Percentiles rank a stretch among this genome's conserved stretches.
Evolutionary conservation across 1,140 invertebrate genomes (phyloP).

Genomic region (Nephotettix cincticeps): DNA sequence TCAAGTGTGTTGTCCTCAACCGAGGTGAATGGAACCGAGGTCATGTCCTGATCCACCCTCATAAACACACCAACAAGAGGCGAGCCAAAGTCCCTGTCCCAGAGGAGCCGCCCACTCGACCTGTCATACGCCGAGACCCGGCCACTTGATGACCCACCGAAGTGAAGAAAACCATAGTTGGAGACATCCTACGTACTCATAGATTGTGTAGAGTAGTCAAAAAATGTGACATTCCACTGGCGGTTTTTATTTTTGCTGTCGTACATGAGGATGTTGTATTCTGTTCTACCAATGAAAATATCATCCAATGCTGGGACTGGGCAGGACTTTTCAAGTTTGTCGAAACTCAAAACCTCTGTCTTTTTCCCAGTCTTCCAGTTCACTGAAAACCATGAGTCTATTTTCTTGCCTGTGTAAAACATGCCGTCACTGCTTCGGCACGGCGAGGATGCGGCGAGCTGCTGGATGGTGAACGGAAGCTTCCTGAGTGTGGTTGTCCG

Average conservation of each 20-base stretch:
- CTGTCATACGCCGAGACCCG: constrained; percentile 76
- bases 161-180: constrained; percentile 89
- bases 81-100: constrained; percentile 83
- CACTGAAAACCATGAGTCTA: constrained; percentile 94
- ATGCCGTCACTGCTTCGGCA: constrained; percentile 94
- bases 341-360: constrained; percentile 74
- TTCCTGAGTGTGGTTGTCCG: constrained; percentile 69
- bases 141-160: constrained; percentile 87
- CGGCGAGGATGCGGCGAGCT: constrained; percentile 92
- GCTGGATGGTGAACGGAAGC: constrained; percentile 96
- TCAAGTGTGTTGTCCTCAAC: constrained; percentile 62
- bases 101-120: constrained; percentile 72
- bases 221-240: constrained; percentile 96
- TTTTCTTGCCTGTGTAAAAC: constrained; percentile 89
- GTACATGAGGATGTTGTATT: constrained; percentile 94
- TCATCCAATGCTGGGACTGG: constrained; percentile 60
- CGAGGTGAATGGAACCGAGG: constrained; percentile 86
- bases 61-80: constrained; percentile 91
- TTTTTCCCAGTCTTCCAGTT: constrained; percentile 85
- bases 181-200: constrained; percentile 70
- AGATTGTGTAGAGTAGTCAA: constrained; percentile 76
- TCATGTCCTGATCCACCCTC: constrained; percentile 72
- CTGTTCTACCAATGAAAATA: constrained; percentile 81
- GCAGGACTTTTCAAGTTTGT: constrained; percentile 63
- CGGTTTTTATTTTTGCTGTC: constrained; percentile 78